Percentiles rank a stretch among this genome's conserved stretches.
These are phyloP conservation scores for Atherinosoma microstoma DNA, from an alignment of 2,797 vertebrate species.

Conservation along the genomic window DNA sequence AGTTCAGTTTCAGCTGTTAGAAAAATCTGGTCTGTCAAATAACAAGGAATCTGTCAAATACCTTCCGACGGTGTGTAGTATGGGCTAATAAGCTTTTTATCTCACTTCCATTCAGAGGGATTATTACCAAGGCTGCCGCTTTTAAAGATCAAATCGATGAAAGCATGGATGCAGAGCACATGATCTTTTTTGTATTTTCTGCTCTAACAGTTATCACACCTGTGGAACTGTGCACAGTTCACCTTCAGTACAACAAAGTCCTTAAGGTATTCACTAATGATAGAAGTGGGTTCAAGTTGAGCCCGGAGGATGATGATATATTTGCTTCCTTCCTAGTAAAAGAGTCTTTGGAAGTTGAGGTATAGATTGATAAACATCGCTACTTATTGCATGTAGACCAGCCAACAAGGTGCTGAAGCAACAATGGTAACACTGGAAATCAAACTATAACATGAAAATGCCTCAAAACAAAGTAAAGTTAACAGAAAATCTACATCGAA, in stretches of 20 bases:
- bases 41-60: conserved; percentile 43
- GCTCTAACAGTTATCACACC: conserved; percentile 54
- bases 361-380: no score
- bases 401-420: conserved; percentile 2
- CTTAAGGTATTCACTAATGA: no score
- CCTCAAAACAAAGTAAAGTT: background rate
- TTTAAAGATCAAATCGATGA: conserved; percentile 65
- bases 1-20: conserved; percentile 10
- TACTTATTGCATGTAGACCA: background rate
- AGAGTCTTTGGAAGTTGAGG: no score
- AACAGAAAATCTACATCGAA: background rate
- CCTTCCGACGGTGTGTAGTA: conserved; percentile 73
- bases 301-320: no score
- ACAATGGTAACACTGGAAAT: background rate
- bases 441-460: background rate
- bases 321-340: no score
- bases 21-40: conserved; percentile 41
- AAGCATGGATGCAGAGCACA: conserved; percentile 39
- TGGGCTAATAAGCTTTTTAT: conserved; percentile 75
- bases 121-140: conserved; percentile 73
- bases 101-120: conserved; percentile 78
- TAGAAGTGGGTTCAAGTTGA: no score
- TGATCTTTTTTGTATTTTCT: conserved; percentile 63
- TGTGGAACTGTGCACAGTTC: conserved; percentile 35
- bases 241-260: no score